phyloP scores from a whole-genome alignment of 1,140 invertebrate genomes.

The Magallana gigas region DNA sequence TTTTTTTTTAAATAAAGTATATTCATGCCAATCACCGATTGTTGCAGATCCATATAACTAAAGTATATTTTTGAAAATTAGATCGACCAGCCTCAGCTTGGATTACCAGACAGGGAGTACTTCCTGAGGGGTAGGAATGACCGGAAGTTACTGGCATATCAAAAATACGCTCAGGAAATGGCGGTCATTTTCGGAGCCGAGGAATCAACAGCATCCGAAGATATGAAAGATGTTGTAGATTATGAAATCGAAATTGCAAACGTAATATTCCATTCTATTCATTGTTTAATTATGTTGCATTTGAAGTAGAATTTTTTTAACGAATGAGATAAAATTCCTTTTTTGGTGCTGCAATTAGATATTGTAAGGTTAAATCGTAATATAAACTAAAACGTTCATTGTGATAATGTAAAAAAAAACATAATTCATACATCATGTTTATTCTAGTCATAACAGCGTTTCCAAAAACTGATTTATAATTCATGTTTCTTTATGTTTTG shows the following conservation, averaged over 20 bases:
- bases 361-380: too few species aligned
- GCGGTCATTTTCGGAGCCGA: constrained; percentile 87
- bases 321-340: too few species aligned
- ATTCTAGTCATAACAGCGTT: too few species aligned
- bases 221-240: constrained; percentile 85
- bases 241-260: constrained; percentile 89
- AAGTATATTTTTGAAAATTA: constrained; percentile 69
- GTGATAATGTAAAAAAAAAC: too few species aligned
- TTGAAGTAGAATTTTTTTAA: not conserved
- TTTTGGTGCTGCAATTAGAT: too few species aligned
- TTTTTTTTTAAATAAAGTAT: too few species aligned
- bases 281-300: not conserved
- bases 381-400: too few species aligned
- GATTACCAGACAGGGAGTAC: constrained; percentile 88
- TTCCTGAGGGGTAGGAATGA: constrained; percentile 86
- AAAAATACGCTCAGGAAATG: constrained; percentile 88
- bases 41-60: too few species aligned
- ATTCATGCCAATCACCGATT: too few species aligned
- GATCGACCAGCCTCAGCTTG: constrained; percentile 90
- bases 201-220: constrained; percentile 81
- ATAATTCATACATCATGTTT: too few species aligned
- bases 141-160: constrained; percentile 84
- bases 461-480: too few species aligned
- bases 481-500: not conserved
- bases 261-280: constrained; percentile 77